These are phyloP conservation scores for Gerosis bhagava DNA, from an alignment of 2,888 invertebrate species.

Conservation along the genomic window DNA sequence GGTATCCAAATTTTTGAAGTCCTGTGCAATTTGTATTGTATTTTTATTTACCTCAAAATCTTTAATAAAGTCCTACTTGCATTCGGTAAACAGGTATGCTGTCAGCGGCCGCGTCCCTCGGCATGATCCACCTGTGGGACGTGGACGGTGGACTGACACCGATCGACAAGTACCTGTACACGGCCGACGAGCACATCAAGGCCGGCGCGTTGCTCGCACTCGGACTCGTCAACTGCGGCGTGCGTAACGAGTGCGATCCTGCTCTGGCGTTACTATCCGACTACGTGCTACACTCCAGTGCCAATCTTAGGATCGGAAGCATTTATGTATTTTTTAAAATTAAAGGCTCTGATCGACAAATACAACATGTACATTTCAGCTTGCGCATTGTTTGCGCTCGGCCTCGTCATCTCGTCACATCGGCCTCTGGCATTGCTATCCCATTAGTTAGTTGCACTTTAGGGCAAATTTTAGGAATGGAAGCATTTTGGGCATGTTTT, in stretches of 20 bases:
- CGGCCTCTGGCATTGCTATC: constrained; percentile 96
- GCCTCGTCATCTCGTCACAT: no score
- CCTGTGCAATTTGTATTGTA: no score
- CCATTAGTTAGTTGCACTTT: constrained; percentile 94
- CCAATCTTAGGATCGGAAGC: constrained; percentile 93
- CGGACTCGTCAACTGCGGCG: constrained; percentile 98
- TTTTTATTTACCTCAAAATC: no score
- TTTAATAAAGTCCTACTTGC: no score
- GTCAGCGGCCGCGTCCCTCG: constrained; percentile 97
- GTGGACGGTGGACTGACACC: constrained; percentile 98
- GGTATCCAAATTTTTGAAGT: no score
- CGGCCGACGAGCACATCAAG: constrained; percentile 97
- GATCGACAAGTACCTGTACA: constrained; percentile 98
- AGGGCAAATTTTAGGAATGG: constrained; percentile 93
- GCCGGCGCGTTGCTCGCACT: constrained; percentile 97
- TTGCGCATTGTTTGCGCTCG: no score
- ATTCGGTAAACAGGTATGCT: no score
- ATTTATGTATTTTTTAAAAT: no score
- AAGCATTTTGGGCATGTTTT: constrained; percentile 55
- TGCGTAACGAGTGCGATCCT: constrained; percentile 98
- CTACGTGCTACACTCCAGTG: constrained; percentile 93
- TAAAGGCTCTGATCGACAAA: no score
- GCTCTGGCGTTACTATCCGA: constrained; percentile 97
- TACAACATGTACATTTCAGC: no score
- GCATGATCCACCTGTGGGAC: constrained; percentile 98